These are phyloP conservation scores for Cosmopolites sordidus DNA, from an alignment of 2,888 invertebrate genomes.

Conservation along the genomic window DNA sequence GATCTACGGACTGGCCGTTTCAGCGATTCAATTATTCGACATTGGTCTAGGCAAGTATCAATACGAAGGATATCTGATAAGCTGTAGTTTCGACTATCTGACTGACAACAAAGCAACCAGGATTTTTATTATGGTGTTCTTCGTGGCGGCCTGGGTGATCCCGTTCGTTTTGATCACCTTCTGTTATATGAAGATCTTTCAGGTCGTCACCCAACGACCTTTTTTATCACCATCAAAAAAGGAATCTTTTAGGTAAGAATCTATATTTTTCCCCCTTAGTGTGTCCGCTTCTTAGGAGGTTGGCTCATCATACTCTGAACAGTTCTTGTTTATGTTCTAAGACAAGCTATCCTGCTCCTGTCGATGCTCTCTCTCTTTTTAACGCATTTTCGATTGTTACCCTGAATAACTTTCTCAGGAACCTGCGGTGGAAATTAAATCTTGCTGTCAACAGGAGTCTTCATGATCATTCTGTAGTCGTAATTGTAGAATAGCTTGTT, in stretches of 20 bases:
- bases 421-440: no score
- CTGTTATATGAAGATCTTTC: constrained; percentile 69
- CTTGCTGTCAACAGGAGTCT: no score
- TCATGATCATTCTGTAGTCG: no score
- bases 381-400: no score
- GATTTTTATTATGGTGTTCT: constrained; percentile 70
- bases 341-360: no score
- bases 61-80: constrained; percentile 78
- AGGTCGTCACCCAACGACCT: constrained; percentile 52
- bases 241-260: constrained; percentile 1
- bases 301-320: no score
- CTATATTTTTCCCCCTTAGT: no score
- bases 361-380: no score
- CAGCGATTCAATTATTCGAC: constrained; percentile 64
- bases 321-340: no score
- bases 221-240: background rate
- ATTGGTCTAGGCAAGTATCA: constrained; percentile 72
- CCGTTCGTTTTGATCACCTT: constrained; percentile 68
- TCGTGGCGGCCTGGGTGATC: constrained; percentile 69
- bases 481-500: no score
- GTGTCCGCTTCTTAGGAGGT: no score
- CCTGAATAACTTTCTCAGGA: no score
- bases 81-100: constrained; percentile 83
- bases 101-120: constrained; percentile 58
- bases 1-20: constrained; percentile 68